These are phyloP conservation scores for Colius striatus DNA, from an alignment of 2,113 vertebrate species.

Conservation along the genomic window DNA sequence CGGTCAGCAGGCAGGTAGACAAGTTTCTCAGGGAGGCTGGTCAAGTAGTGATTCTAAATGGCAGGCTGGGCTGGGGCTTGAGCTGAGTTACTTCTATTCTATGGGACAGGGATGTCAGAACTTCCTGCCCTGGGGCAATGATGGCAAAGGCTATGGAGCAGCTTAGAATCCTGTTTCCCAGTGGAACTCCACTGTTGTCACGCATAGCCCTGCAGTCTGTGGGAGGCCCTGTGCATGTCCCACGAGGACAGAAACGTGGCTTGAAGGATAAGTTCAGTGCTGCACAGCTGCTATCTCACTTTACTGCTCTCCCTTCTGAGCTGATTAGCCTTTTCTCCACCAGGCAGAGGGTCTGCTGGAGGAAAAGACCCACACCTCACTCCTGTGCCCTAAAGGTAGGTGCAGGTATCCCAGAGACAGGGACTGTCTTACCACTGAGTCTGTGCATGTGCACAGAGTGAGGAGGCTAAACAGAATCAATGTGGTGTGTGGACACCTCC, in stretches of 20 bases:
- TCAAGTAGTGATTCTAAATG: background rate
- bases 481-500: background rate
- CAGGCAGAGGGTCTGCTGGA: conserved; percentile 62
- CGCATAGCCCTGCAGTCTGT: background rate
- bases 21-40: background rate
- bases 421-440: background rate
- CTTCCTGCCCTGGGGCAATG: background rate
- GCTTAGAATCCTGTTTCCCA: background rate
- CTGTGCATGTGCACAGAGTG: background rate
- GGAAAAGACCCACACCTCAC: conserved; percentile 57
- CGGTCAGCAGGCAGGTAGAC: background rate
- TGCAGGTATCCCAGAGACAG: background rate
- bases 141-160: background rate
- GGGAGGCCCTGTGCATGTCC: background rate
- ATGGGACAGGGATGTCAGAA: background rate
- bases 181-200: no score
- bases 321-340: background rate
- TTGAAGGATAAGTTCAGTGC: background rate
- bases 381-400: conserved; percentile 65
- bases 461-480: background rate
- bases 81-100: background rate
- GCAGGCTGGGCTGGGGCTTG: no score
- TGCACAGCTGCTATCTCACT: background rate
- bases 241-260: background rate
- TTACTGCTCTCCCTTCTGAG: background rate